A percentile compares a stretch with the other conserved stretches of the same genome.
Evolutionary conservation across 2,888 invertebrate genomes (phyloP).

Genomic region (Drosophila testacea): DNA sequence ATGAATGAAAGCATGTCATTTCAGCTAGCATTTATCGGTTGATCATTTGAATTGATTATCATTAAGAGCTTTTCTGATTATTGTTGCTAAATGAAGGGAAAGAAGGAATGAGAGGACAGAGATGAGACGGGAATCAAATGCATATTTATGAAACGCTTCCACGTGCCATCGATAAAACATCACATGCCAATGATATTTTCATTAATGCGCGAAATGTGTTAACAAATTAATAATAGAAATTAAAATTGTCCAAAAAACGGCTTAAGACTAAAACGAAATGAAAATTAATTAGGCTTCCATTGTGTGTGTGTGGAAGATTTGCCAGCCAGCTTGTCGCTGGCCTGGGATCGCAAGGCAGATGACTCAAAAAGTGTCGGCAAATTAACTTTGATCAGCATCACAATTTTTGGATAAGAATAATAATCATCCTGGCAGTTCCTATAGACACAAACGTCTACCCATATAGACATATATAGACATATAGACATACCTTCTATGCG

Average conservation of each 20-base stretch:
- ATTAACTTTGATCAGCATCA: conserved; percentile 56
- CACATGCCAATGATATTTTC: conserved; percentile 26
- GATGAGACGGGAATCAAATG: conserved; percentile 38
- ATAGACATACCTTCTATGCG: not conserved
- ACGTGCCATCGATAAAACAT: conserved; percentile 64
- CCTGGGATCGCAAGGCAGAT: conserved; percentile 19
- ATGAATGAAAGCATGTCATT: conserved; percentile 44
- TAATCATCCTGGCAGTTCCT: conserved; percentile 22
- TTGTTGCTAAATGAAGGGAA: not conserved
- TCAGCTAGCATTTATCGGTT: conserved; percentile 16
- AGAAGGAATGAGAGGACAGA: not conserved
- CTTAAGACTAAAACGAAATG: conserved; percentile 43
- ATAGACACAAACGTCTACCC: not conserved
- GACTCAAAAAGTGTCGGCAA: conserved; percentile 65
- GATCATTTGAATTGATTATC: conserved; percentile 24
- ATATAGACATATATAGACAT: not conserved
- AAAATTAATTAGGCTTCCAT: conserved; percentile 64
- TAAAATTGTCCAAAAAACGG: conserved; percentile 21
- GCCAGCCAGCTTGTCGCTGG: conserved; percentile 68
- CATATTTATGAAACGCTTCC: conserved; percentile 71
- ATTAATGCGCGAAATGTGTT: conserved; percentile 68
- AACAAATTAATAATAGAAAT: conserved; percentile 72
- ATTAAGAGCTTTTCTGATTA: conserved; percentile 24
- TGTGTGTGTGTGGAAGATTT: conserved; percentile 44
- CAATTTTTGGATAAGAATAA: conserved; percentile 11